A percentile compares a stretch with the other conserved stretches of the same genome.
These are phyloP conservation scores for Siphamia tubifer DNA, from an alignment of 2,113 vertebrate genomes.

Conservation along the genomic window DNA sequence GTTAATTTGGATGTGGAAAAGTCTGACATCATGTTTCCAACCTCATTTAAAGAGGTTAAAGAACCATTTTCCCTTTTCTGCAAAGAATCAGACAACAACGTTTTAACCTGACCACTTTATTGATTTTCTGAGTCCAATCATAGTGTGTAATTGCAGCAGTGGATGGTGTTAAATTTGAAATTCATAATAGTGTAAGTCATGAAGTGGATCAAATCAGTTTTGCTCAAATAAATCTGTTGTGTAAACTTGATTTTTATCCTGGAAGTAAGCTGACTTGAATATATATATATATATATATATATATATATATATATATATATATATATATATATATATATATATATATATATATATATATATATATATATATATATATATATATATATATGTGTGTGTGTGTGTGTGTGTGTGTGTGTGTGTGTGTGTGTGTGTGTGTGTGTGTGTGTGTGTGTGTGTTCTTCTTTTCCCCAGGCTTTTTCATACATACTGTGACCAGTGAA, in stretches of 20 bases:
- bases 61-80: constrained; percentile 41
- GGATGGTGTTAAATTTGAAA: not conserved
- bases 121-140: not conserved
- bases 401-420: no score
- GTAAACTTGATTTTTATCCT: not conserved
- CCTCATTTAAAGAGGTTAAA: constrained; percentile 70
- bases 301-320: no score
- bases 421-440: no score
- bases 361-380: no score
- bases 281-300: no score
- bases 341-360: no score
- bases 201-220: not conserved
- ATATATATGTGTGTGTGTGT: no score
- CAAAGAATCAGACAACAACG: not conserved
- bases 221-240: not conserved
- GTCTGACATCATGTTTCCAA: constrained; percentile 74
- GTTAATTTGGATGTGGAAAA: constrained; percentile 73
- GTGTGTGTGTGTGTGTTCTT: no score
- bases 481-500: not conserved
- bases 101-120: constrained; percentile 1
- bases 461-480: no score
- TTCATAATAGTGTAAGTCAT: not conserved
- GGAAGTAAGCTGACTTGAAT: no score
- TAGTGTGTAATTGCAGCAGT: not conserved
- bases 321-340: no score